These are phyloP conservation scores for Malaclemys terrapin DNA, from an alignment of 2,113 vertebrate species.

Conservation along the genomic window DNA sequence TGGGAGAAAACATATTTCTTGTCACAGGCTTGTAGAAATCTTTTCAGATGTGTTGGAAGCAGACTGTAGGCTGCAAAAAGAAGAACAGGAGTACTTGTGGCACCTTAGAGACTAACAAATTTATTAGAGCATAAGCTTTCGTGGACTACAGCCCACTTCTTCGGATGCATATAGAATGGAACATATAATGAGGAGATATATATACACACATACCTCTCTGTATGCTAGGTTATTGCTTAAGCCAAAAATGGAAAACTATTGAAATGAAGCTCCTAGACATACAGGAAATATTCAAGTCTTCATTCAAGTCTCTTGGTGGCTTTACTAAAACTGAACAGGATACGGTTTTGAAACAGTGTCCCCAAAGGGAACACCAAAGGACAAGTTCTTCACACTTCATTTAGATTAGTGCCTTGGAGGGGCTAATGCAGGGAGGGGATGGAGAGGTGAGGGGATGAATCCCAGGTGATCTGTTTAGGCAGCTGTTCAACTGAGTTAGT, in stretches of 20 bases:
- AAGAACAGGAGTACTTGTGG: no score
- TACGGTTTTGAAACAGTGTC: slow-evolving; percentile 20
- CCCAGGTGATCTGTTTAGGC: background rate
- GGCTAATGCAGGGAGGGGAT: slow-evolving; percentile 4
- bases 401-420: slow-evolving; percentile 37
- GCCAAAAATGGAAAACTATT: background rate
- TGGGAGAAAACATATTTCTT: background rate
- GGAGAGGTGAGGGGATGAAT: background rate
- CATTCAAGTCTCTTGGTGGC: background rate
- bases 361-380: slow-evolving; percentile 34
- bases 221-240: background rate
- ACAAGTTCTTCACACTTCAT: slow-evolving; percentile 29
- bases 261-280: background rate
- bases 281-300: background rate
- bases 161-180: no score
- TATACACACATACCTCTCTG: background rate
- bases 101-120: no score
- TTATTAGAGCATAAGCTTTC: no score
- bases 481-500: background rate
- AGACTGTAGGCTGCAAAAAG: background rate
- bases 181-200: no score
- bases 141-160: no score
- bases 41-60: background rate
- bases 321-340: slow-evolving; percentile 14
- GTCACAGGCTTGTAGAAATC: background rate